Conservation (phyloP, 1,140 invertebrate species). For the Papilio polyxenes region DNA sequence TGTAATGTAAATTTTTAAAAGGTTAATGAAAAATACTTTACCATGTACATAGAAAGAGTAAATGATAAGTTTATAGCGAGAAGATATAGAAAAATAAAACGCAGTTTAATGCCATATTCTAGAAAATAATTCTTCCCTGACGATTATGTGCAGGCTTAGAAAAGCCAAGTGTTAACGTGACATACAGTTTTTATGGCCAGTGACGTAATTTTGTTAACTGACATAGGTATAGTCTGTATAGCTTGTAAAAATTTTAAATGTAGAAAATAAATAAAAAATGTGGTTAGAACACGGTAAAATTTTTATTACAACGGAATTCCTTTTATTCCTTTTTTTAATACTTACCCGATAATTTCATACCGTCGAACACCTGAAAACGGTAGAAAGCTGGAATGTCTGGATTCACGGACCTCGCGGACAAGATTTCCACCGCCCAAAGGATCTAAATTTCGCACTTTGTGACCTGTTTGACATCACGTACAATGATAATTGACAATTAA, state of each 20-base stretch:
- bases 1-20: neutral
- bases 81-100: neutral
- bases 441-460: constrained; percentile 63
- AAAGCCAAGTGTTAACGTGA: too few relatives aligned
- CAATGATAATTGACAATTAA: neutral
- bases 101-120: too few relatives aligned
- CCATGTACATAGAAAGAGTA: neutral
- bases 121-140: too few relatives aligned
- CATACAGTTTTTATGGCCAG: too few relatives aligned
- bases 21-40: neutral
- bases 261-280: too few relatives aligned
- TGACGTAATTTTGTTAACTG: too few relatives aligned
- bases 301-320: too few relatives aligned
- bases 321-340: neutral
- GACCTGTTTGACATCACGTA: constrained; percentile 52
- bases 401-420: constrained; percentile 62
- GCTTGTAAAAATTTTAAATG: too few relatives aligned
- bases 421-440: constrained; percentile 57
- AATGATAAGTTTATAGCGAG: neutral
- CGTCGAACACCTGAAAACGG: constrained; percentile 58
- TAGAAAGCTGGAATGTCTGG: constrained; percentile 52
- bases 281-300: too few relatives aligned
- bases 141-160: too few relatives aligned
- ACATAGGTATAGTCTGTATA: too few relatives aligned
- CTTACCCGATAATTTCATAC: constrained; percentile 60